Evolutionary conservation across 2,113 vertebrate species (phyloP), one percentile per base, ranked within the genome.

Genomic region (Phyllostomus discolor): DNA sequence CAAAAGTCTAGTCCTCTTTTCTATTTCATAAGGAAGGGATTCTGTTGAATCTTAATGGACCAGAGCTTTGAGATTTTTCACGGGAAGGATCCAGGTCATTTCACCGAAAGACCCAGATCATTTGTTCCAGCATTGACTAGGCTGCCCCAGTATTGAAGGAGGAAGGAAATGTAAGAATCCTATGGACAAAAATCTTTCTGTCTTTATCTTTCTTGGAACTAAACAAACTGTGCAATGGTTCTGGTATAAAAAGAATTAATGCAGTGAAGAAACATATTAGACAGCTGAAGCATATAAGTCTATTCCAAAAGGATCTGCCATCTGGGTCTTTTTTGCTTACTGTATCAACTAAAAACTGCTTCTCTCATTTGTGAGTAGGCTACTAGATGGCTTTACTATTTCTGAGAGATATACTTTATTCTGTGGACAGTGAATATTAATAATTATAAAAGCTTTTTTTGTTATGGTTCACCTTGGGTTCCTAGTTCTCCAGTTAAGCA

Each of bases 291-390:
- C 67, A 67, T 50, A 82, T 54, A 78, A 62, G 92, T 69, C 96
- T 59, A 52, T 95, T 95, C 96, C 97, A 96, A 96, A 86, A 96
- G 67, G 95, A 94, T 91, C 62, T 0, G 7, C 96, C 97, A 96
- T 97, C 97, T 97, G 97, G 94, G 92, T 79, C 88, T 67, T 90
- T 96, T 89, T 96, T 69, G 31, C 80, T 97, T 90, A 35, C 69
- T 79, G 59, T 73, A n/a, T 96, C 91, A 79, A 95, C 92, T 48
- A 96, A 91, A 96, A 97, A 94, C 70, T 59, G 38, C 79, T 89
- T 94, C 78, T 92, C 50, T 92, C 62, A 19, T 83, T 82, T 95
- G 35, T 0, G 5, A 95, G 72, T 54, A 91, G 88, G 88, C 81
- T 92, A 66, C 81, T 33, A 52, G 54, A 81, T 87, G 41, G 67